A percentile compares a stretch with the other conserved stretches of the same genome.
Evolutionary conservation across 2,113 vertebrate genomes (phyloP).

Genomic region (Heterotilapia buettikoferi): DNA sequence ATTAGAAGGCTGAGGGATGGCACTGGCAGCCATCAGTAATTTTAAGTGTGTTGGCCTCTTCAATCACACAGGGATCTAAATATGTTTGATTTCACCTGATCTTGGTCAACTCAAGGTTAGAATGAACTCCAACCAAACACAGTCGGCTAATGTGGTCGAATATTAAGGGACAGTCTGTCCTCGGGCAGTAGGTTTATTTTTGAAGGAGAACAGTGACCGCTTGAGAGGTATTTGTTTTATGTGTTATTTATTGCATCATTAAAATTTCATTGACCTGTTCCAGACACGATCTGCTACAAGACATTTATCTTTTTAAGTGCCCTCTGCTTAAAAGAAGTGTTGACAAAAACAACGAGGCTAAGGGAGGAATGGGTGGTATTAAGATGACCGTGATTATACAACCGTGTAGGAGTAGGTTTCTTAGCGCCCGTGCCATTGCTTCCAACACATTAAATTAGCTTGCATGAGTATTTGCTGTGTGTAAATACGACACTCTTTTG

Average conservation of each 20-base stretch:
- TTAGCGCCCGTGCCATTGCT: not conserved
- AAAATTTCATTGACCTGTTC: not conserved
- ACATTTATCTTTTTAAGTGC: not conserved
- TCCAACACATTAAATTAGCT: not conserved
- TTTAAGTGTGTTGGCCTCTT: not conserved
- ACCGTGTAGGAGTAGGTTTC: not conserved
- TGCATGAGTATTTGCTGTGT: not conserved
- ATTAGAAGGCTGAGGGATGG: not conserved
- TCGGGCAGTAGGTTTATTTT: not conserved
- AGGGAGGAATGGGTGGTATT: not conserved
- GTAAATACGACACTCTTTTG: not conserved
- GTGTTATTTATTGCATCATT: constrained; percentile 10
- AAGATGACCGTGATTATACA: not conserved
- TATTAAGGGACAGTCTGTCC: not conserved
- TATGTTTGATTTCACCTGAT: not conserved
- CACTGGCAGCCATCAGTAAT: not conserved
- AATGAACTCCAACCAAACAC: not conserved
- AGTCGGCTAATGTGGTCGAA: not conserved
- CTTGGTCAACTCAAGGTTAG: not conserved
- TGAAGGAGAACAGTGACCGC: not conserved
- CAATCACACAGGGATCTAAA: not conserved
- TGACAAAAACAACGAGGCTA: not conserved
- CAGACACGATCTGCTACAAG: not conserved
- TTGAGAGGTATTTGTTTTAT: not conserved
- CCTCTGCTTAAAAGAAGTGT: not conserved